phyloP scores from a whole-genome alignment of 2,888 invertebrate genomes.

The Nasonovia ribisnigri region DNA sequence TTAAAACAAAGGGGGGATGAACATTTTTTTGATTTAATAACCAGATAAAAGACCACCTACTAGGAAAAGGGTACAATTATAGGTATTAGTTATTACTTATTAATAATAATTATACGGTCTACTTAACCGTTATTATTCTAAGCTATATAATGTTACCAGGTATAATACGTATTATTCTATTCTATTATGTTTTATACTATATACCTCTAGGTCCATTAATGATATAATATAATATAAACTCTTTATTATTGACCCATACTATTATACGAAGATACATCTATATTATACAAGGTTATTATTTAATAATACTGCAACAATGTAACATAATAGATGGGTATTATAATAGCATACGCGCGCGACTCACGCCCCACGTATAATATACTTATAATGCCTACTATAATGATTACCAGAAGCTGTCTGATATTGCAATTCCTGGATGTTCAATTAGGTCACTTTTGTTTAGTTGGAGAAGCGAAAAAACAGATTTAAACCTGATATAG shows the following conservation, averaged over 20 bases:
- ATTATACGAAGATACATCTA: neutral
- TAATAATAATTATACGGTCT: neutral
- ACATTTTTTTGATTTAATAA: conserved; percentile 16
- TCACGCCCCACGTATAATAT: neutral
- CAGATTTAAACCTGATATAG: neutral
- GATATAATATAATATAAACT: conserved; percentile 2
- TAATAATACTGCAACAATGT: neutral
- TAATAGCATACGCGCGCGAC: neutral
- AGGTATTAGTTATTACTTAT: too few species aligned
- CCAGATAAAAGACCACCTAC: conserved; percentile 26
- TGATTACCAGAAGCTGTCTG: neutral
- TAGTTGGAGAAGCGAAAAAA: neutral
- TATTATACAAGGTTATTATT: neutral
- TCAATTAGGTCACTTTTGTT: neutral
- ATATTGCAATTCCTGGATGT: neutral
- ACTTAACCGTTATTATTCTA: neutral
- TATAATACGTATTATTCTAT: neutral
- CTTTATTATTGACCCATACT: neutral
- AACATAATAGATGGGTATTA: neutral
- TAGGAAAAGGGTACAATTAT: neutral
- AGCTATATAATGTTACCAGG: neutral
- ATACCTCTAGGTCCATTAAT: conserved; percentile 15
- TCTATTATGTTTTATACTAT: neutral
- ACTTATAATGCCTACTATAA: neutral
- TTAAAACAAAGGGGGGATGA: neutral